phyloP scores from a whole-genome alignment of 2,113 vertebrate genomes.

The Melanostigma gelatinosum region DNA sequence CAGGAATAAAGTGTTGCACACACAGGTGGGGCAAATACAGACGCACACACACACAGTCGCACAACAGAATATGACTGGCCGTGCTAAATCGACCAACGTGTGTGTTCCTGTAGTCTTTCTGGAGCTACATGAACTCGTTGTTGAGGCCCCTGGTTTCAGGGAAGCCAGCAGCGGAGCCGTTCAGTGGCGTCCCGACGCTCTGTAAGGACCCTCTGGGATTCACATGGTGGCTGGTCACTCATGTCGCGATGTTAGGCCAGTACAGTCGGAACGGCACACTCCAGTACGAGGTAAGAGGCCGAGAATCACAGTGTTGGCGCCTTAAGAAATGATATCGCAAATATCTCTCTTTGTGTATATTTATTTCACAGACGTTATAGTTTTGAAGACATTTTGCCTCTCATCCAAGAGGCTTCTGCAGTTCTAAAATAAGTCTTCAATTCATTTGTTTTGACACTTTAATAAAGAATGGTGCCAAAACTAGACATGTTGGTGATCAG shows the following conservation, averaged over 20 bases:
- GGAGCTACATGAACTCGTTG: constrained; percentile 88
- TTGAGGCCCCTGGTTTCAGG: constrained; percentile 80
- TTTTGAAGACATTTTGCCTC: constrained; percentile 1
- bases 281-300: constrained; percentile 84
- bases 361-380: neutral
- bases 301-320: neutral
- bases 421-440: neutral
- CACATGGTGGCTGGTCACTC: constrained; percentile 93
- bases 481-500: neutral
- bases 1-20: constrained; percentile 86
- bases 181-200: constrained; percentile 72
- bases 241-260: constrained; percentile 87
- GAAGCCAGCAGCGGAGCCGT: constrained; percentile 59
- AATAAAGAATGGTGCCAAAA: constrained; percentile 2
- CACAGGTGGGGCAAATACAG: constrained; percentile 83
- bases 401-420: neutral
- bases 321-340: neutral
- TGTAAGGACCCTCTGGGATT: constrained; percentile 92
- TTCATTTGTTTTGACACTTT: constrained; percentile 9
- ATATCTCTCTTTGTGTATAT: neutral
- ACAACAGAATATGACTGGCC: neutral
- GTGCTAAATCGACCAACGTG: neutral
- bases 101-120: constrained; percentile 86
- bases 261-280: constrained; percentile 86
- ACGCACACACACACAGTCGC: neutral